A percentile compares a stretch with the other conserved stretches of the same genome.
These are phyloP conservation scores for Mellilla xanthometata DNA, from an alignment of 2,888 invertebrate species.

Conservation along the genomic window DNA sequence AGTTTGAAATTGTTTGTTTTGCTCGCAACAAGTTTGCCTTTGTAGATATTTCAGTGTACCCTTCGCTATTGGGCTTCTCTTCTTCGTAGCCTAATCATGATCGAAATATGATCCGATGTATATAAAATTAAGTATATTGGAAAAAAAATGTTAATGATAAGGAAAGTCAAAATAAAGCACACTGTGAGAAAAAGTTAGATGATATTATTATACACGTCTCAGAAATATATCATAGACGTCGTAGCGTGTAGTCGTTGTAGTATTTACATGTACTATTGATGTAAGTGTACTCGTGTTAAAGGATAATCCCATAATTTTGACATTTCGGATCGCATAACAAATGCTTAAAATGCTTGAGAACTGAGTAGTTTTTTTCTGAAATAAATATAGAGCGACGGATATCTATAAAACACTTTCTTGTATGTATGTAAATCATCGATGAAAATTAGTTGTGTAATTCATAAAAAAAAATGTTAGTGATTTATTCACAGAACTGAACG, in stretches of 20 bases:
- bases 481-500: constrained; percentile 82
- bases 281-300: constrained; percentile 34
- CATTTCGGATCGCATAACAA: constrained; percentile 52
- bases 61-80: constrained; percentile 66
- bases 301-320: constrained; percentile 37
- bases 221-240: constrained; percentile 75
- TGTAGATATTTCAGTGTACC: constrained; percentile 51
- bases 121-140: constrained; percentile 64
- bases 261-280: constrained; percentile 36
- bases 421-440: constrained; percentile 31
- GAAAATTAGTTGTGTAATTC: constrained; percentile 40
- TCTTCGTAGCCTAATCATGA: constrained; percentile 52
- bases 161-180: constrained; percentile 80
- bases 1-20: too few species aligned
- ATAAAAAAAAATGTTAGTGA: constrained; percentile 68
- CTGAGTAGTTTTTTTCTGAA: constrained; percentile 52
- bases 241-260: constrained; percentile 73
- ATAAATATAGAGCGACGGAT: constrained; percentile 33
- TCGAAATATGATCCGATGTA: constrained; percentile 39
- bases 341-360: constrained; percentile 59
- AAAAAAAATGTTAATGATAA: constrained; percentile 72
- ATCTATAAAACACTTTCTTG: constrained; percentile 31
- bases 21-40: constrained; percentile 38
- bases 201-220: constrained; percentile 69
- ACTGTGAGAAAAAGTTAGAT: constrained; percentile 81